Evolutionary conservation across 2,797 vertebrate genomes (phyloP), one percentile per base, ranked within the genome.

Genomic region (Darevskia nairensis): DNA sequence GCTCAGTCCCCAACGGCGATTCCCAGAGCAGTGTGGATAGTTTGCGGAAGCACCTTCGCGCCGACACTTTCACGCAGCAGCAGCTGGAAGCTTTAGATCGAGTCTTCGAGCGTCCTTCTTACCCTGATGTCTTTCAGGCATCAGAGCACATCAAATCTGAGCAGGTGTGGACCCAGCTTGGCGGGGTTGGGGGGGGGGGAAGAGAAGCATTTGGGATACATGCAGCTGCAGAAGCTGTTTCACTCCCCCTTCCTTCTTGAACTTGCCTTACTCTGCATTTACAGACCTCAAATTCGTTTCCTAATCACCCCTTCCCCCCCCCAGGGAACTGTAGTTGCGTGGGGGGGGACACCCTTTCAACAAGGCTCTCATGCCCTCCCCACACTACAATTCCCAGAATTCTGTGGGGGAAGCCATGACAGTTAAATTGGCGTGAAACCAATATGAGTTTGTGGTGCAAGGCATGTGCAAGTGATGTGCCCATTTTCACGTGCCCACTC

Each of bases 21-120:
- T 99, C 99, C 97, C 98, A 99, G 97, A 98, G 98, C 97, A 99
- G 98, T 92, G 98, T 99, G 97, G 99, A 99, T 97, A 99, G 98
- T 97, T 98, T 99, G 97, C 98, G 99, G 97, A 99, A 99, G 97
- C 99, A 99, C 96, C 98, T 99, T 96, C 97, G 99, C 90, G 98
- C 98, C 11, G 99, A 99, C 96, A 98, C 99, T 96, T 99, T 99
- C 97, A 99, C 99, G 90, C 99, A 99, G 97, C 99, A 99, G 97
- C 99, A 99, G 97, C 97, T 99, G 96, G 99, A 99, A 96, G 99
- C 99, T 91, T 95, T 99, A 98, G 99, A 99, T 97, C 98, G 99
- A 95, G 99, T 99, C 96, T 99, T 99, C 96, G 99, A 99, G 96
- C 98, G 99, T 92, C 99, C 98, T 91, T 98, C 98, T 91, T 99